A percentile compares a stretch with the other conserved stretches of the same genome.
Conservation (phyloP, 2,888 invertebrate species). For the Norana najaformis region DNA sequence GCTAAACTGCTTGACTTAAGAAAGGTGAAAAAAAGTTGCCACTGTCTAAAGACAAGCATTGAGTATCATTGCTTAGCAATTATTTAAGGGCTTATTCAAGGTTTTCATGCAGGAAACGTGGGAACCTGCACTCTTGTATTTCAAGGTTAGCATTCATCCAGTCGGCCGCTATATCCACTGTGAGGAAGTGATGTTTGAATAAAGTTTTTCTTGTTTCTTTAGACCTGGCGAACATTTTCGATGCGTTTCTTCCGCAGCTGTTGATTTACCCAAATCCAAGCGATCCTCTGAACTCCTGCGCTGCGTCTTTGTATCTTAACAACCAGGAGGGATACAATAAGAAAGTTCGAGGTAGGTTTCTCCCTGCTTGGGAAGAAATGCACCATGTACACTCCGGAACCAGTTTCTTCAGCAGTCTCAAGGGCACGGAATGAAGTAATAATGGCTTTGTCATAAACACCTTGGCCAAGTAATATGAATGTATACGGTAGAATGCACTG, state of each 20-base stretch:
- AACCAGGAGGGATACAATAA: conserved; percentile 99
- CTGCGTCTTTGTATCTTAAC: conserved; percentile 98
- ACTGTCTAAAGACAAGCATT: not conserved
- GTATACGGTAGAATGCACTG: too few species aligned
- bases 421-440: too few species aligned
- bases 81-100: too few species aligned
- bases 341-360: conserved; percentile 78
- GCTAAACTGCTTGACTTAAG: not conserved
- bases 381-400: not conserved
- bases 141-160: not conserved
- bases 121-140: not conserved
- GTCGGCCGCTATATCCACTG: too few species aligned
- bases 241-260: conserved; percentile 97
- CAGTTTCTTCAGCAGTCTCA: too few species aligned
- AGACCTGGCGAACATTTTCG: conserved; percentile 99
- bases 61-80: not conserved
- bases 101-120: too few species aligned
- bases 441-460: too few species aligned
- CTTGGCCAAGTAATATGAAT: too few species aligned
- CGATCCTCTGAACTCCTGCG: conserved; percentile 98
- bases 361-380: not conserved
- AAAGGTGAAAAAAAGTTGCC: not conserved
- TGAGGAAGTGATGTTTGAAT: not conserved
- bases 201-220: conserved; percentile 51
- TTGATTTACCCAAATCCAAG: conserved; percentile 99